Evolutionary conservation across 2,888 invertebrate species (phyloP), one percentile per base, ranked within the genome.

Genomic region (Alviniconcha strummeri): DNA sequence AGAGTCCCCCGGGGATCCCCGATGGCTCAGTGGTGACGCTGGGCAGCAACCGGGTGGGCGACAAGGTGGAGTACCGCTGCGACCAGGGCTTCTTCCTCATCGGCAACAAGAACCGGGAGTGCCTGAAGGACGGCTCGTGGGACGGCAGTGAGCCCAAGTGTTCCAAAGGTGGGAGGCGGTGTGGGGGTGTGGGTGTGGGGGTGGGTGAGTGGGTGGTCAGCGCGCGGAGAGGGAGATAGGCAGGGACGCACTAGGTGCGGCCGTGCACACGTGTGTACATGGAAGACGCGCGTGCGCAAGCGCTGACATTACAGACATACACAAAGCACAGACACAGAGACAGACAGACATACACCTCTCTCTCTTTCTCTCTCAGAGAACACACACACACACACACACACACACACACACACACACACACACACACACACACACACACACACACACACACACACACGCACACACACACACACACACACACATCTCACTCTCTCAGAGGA

Each of bases 71-170:
- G 56, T 91, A 91, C 85, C 79, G 83, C 52, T 91, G 91, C 77
- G 83, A 86, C 78, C 72, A 83, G 52, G 90, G 90, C 4, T 90
- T 84, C 85, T 87, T 86, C 80, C 87, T 91, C 64, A 89, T 89
- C 52, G 90, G 90, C 17, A 84, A 85, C 71, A 81, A 79, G 9
- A 83, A 87, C 80, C 85, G 91, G 17, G 86, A 84, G n/a, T 91
- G 90, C 81, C 80, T 84, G 15, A 83, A 86, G 1, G 87, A 88
- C 77, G 90, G 89, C 0, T 80, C 84, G 56, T 90, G 91, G 91
- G 88, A 89, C 60, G 90, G 90, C 19, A 86, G 85, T 13, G 88
- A 87, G 19, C 91, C 91, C 4, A 90, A 88, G 83, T 91, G 91
- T 82, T 89, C 88, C 74, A 87, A 88, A 87, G 90, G 90, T 91